A percentile compares a stretch with the other conserved stretches of the same genome.
Evolutionary conservation across 1,140 invertebrate species (phyloP).

Genomic region (Diuraphis noxia): DNA sequence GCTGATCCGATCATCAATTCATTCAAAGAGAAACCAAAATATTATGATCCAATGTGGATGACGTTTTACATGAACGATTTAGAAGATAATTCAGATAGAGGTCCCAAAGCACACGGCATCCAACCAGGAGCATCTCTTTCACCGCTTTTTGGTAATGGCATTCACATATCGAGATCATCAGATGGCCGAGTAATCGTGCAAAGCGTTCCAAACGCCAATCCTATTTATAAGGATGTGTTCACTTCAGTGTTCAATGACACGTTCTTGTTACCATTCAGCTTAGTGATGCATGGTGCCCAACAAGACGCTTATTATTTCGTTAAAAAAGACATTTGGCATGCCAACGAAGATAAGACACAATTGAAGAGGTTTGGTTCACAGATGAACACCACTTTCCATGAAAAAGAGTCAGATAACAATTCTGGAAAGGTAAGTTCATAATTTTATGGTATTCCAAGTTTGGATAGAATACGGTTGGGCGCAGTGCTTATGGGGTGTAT

Average conservation of each 20-base stretch:
- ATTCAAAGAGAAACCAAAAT: constrained; percentile 25
- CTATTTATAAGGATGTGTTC: constrained; percentile 88
- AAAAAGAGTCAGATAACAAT: constrained; percentile 68
- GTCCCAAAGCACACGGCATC: background rate
- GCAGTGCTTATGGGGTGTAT: background rate
- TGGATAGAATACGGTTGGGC: background rate
- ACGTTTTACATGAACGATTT: constrained; percentile 44
- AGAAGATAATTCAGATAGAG: constrained; percentile 14
- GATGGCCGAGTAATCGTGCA: constrained; percentile 82
- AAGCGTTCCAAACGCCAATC: constrained; percentile 81
- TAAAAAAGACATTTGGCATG: constrained; percentile 86
- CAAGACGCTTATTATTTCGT: constrained; percentile 95
- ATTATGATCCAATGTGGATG: constrained; percentile 43
- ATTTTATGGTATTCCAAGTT: background rate
- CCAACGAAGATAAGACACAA: constrained; percentile 83
- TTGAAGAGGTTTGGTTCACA: constrained; percentile 85
- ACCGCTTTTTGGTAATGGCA: constrained; percentile 87
- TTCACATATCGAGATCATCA: constrained; percentile 78
- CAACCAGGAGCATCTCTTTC: constrained; percentile 64
- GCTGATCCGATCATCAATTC: constrained; percentile 45
- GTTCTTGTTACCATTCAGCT: constrained; percentile 82
- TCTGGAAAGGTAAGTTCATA: constrained; percentile 56
- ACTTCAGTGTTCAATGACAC: constrained; percentile 93
- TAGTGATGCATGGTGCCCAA: constrained; percentile 79
- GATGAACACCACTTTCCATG: constrained; percentile 91